phyloP scores from a whole-genome alignment of 2,888 invertebrate genomes.

The Digitonthophagus gazella region DNA sequence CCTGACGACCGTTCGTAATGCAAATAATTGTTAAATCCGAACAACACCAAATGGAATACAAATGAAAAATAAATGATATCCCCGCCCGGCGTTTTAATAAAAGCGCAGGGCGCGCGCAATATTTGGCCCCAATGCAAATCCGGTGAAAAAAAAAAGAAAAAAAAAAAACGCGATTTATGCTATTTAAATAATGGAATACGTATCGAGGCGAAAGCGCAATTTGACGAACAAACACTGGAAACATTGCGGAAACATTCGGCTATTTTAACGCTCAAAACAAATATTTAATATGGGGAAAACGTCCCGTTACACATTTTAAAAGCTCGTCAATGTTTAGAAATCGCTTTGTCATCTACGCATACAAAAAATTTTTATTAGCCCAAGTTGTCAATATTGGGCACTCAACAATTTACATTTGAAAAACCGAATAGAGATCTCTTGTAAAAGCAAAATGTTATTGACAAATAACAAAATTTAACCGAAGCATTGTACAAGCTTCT shows the following conservation, averaged over 20 bases:
- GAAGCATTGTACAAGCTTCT: too few relatives aligned
- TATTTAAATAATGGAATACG: neutral
- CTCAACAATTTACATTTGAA: too few relatives aligned
- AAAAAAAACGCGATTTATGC: neutral
- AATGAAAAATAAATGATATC: neutral
- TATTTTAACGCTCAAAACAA: neutral
- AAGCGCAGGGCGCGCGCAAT: neutral
- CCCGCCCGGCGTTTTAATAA: neutral
- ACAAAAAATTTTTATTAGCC: too few relatives aligned
- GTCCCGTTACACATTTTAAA: neutral
- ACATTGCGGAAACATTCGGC: neutral
- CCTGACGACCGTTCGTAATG: neutral
- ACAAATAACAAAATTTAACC: too few relatives aligned
- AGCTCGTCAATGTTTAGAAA: neutral
- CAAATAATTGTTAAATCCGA: neutral
- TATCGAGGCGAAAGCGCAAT: neutral
- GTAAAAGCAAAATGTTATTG: too few relatives aligned
- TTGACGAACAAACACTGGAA: neutral
- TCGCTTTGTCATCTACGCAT: too few relatives aligned
- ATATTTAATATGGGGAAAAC: neutral
- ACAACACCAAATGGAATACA: neutral
- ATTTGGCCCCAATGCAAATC: neutral
- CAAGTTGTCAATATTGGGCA: too few relatives aligned
- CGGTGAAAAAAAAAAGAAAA: too few relatives aligned
- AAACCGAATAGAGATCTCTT: too few relatives aligned